Percentiles rank a stretch among this genome's conserved stretches.
Evolutionary conservation across 1,140 invertebrate genomes (phyloP).

Genomic region (Dreissena polymorpha): DNA sequence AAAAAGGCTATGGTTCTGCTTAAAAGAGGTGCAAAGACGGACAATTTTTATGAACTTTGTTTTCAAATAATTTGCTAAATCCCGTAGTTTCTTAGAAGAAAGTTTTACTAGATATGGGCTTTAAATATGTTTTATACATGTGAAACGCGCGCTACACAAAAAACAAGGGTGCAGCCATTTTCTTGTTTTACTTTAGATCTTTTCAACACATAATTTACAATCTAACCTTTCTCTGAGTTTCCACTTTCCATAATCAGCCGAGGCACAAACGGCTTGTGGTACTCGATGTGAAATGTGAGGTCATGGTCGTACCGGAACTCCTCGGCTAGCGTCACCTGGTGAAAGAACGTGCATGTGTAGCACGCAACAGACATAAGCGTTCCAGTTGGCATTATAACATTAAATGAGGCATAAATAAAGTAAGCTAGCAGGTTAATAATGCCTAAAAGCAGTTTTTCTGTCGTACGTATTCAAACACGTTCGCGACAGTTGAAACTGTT

Average conservation of each 20-base stretch:
- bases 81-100: background rate
- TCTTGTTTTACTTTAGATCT: background rate
- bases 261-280: slow-evolving; percentile 18
- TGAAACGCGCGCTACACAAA: background rate
- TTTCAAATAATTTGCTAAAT: too few relatives aligned
- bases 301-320: slow-evolving; percentile 51
- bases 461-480: background rate
- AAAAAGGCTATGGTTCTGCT: too few relatives aligned
- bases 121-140: background rate
- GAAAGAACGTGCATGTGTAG: background rate
- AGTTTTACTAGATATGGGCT: background rate
- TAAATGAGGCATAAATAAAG: background rate
- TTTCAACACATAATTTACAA: background rate
- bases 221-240: slow-evolving; percentile 35
- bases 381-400: background rate
- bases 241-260: slow-evolving; percentile 41
- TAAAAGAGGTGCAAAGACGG: too few relatives aligned
- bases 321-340: slow-evolving; percentile 15
- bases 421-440: background rate
- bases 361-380: background rate
- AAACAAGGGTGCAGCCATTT: background rate
- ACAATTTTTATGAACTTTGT: too few relatives aligned
- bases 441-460: background rate
- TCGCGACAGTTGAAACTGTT: background rate
- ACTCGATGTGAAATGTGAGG: slow-evolving; percentile 37